Percentiles rank a stretch among this genome's conserved stretches.
These are phyloP conservation scores for Myodes glareolus DNA, from an alignment of 2,113 vertebrate genomes.

Conservation along the genomic window DNA sequence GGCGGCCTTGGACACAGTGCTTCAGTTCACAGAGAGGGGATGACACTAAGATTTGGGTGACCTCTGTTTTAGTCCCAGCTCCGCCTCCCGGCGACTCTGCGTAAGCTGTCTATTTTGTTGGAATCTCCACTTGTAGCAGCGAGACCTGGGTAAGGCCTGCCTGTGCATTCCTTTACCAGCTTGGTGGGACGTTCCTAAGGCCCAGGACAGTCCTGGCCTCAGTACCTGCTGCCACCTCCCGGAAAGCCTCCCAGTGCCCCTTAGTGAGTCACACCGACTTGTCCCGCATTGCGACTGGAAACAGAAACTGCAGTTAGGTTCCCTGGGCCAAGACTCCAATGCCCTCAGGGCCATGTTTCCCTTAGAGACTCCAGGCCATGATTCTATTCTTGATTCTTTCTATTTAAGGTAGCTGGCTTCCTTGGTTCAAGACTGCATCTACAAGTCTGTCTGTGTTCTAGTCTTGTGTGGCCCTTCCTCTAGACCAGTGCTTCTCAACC, in stretches of 20 bases:
- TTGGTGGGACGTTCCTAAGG: not conserved
- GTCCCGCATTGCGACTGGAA: not conserved
- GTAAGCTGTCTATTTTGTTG: not conserved
- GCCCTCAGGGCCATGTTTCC: not conserved
- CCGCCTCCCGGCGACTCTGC: not conserved
- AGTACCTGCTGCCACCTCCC: not conserved
- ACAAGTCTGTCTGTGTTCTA: not conserved
- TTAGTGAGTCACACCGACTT: not conserved
- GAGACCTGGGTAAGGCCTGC: not conserved
- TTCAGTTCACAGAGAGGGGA: not conserved
- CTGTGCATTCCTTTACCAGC: not conserved
- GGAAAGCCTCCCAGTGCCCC: not conserved
- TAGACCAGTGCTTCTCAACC: not conserved
- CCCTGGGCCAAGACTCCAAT: not conserved
- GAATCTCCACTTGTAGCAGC: not conserved
- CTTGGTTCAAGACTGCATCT: not conserved
- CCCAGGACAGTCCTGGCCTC: not conserved
- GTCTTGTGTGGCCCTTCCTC: not conserved
- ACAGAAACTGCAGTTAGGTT: not conserved
- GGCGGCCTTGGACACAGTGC: not conserved
- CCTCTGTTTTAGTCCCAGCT: not conserved
- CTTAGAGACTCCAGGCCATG: not conserved
- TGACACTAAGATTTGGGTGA: not conserved
- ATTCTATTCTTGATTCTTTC: not conserved
- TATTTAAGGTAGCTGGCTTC: not conserved